Evolutionary conservation across 2,113 vertebrate genomes (phyloP), one percentile per base, ranked within the genome.

Genomic region (Sterrhoptilus dennistouni): DNA sequence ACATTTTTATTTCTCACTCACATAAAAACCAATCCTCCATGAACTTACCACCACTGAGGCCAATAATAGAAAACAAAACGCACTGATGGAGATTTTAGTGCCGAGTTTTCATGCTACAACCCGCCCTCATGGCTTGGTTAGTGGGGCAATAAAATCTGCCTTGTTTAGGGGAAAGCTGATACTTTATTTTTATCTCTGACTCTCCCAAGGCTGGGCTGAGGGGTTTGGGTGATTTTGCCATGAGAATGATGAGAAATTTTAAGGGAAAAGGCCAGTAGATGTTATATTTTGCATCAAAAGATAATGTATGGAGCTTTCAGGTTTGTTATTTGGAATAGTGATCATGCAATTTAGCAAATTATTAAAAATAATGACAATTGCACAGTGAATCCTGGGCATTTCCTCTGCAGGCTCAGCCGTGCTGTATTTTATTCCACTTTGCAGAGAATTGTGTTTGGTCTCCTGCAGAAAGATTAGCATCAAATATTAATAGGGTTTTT

Each of bases 401-500:
- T 79, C 50, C 66, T 83, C 25, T 52, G 47, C 56, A 75, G 72
- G 61, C 31, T 78, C 60, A 77, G 93, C 38, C 8, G 4, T 45
- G 65, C 17, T 3, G 12, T 9, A 23, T 83, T 86, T 91, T 42
- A 83, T 83, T 80, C 77, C 50, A 25, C 47, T 88, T 63, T 50
- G 24, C 70, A 91, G 54, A 82, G 59, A 45, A 53, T 33, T 87
- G 71, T 64, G 24, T 89, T 94, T 90, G 35, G 42, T n/a, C 66
- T 93, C 14, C 79, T 70, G 84, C 68, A 92, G 82, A 28, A 95
- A 83, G 88, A 90, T 65, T 72, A 59, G 49, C 75, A 95, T 87
- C 38, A 93, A 94, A 75, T 83, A 96, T 94, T 95, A 87, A 94
- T 50, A 28, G 45, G 18, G 92, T 21, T 94, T 72, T 83, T 44